Evolutionary conservation across 1,140 invertebrate species (phyloP), one percentile per base, ranked within the genome.

Genomic region (Brachionus calyciflorus): DNA sequence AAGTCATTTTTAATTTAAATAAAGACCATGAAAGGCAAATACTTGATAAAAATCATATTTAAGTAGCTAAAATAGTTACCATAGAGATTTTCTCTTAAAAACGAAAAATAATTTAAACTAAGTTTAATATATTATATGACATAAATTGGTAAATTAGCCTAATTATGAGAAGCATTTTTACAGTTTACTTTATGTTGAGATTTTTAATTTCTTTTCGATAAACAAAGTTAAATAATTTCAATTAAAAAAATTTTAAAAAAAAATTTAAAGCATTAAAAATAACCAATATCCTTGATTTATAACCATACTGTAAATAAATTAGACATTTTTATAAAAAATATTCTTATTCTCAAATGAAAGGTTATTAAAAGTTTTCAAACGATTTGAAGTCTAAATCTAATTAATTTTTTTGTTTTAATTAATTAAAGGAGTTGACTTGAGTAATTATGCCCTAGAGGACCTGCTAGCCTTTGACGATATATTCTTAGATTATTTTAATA

Each of bases 401-500:
- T 60, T 14, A 60, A 33, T 55, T 55, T 14, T 21, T 78, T 57
- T 68, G 46, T 78, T 60, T 46, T 37, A 51, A n/a, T 55, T 10
- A 79, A 81, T 77, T 79, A 10, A 80, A 84, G 84, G 79, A 24
- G 76, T 84, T 19, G 83, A 84, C 37, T 81, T 84, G 46, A 84
- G 79, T 6, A 81, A 81, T 19, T 83, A 85, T 57, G 84, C 84
- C 77, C 77, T 85, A n/a, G 83, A 84, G 77, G 83, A 85, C 76
- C 77, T 84, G 5, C 78, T 85, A 65, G 80, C 84, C 9, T 85
- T 84, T 77, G 84, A 85, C 80, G 84, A 85, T 76, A 80, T 84
- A 7, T 85, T 85, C 78, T 77, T 85, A 73, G 84, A 85, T 55
- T 85, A 84, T 78, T 85, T 85, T 80, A 85, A 85, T 79, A 82